Evolutionary conservation across 2,113 vertebrate genomes (phyloP).

Genomic region (Tenebrosternarchus preto): DNA sequence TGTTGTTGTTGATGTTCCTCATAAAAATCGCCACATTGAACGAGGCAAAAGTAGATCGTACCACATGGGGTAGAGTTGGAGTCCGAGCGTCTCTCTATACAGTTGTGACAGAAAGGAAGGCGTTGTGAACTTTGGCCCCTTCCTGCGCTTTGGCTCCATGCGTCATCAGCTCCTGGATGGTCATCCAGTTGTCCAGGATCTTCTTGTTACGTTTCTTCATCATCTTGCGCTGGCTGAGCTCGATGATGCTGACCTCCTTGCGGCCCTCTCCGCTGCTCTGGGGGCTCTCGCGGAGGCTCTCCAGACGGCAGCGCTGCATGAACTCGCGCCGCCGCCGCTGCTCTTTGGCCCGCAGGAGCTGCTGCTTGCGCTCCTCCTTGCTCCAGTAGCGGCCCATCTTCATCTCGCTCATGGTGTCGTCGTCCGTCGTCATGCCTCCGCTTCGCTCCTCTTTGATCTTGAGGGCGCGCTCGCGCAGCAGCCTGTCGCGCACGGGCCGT

Average conservation of each 20-base stretch:
- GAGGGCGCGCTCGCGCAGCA: constrained; percentile 92
- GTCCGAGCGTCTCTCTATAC: constrained; percentile 75
- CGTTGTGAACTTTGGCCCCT: constrained; percentile 88
- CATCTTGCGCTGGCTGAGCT: constrained; percentile 99
- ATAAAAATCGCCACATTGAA: constrained; percentile 99
- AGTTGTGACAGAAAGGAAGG: constrained; percentile 98
- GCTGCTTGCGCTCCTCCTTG: constrained; percentile 95
- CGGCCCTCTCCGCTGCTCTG: constrained; percentile 85
- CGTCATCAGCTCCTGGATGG: constrained; percentile 98
- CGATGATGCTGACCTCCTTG: constrained; percentile 91
- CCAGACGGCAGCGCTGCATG: constrained; percentile 94
- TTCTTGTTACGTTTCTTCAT: constrained; percentile 98
- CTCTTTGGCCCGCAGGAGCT: constrained; percentile 89
- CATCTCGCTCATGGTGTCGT: constrained; percentile 95
- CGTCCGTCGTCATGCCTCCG: constrained; percentile 91
- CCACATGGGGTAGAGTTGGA: constrained; percentile 85
- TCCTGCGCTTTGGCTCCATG: constrained; percentile 93
- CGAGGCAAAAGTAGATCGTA: constrained; percentile 92
- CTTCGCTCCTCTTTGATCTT: constrained; percentile 97
- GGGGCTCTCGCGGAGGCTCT: constrained; percentile 89
- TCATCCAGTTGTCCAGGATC: constrained; percentile 99
- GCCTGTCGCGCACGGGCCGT: constrained; percentile 90
- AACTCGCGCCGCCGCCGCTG: constrained; percentile 89
- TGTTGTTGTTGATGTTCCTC: constrained; percentile 60
- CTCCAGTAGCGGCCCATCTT: constrained; percentile 98